Conservation (phyloP, 2,888 invertebrate genomes). For the Yponomeuta malinellus region DNA sequence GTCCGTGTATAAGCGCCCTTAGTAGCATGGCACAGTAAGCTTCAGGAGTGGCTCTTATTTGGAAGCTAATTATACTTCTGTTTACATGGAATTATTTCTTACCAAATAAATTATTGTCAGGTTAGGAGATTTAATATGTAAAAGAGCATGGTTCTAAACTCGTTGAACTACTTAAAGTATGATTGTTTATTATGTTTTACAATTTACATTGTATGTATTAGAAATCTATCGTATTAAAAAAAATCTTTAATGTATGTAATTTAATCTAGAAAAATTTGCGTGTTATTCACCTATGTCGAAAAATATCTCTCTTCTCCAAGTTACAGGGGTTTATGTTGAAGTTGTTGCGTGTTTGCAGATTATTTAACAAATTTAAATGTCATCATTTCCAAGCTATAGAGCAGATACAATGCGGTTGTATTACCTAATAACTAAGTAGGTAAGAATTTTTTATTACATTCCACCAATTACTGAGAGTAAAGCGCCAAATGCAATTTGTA, state of each 20-base stretch:
- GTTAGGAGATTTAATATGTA: neutral
- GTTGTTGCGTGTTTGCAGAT: too few species aligned
- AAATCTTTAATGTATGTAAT: too few species aligned
- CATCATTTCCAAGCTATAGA: too few species aligned
- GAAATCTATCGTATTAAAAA: neutral
- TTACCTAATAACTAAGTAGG: too few species aligned
- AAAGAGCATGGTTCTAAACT: neutral
- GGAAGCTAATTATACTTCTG: neutral
- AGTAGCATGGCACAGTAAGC: neutral
- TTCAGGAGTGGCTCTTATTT: neutral
- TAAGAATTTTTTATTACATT: too few species aligned
- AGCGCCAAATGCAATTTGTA: neutral
- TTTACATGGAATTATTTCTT: neutral
- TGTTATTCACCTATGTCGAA: too few species aligned
- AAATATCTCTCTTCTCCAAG: too few species aligned
- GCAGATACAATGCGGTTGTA: too few species aligned
- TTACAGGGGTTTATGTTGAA: too few species aligned
- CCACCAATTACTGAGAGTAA: neutral
- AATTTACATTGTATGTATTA: neutral
- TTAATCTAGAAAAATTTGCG: too few species aligned
- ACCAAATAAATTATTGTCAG: neutral
- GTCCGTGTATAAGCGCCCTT: too few species aligned
- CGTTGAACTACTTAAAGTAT: neutral
- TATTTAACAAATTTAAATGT: too few species aligned
- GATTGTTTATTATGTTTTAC: neutral